phyloP scores from a whole-genome alignment of 2,888 invertebrate genomes.

The Colostygia pectinataria region DNA sequence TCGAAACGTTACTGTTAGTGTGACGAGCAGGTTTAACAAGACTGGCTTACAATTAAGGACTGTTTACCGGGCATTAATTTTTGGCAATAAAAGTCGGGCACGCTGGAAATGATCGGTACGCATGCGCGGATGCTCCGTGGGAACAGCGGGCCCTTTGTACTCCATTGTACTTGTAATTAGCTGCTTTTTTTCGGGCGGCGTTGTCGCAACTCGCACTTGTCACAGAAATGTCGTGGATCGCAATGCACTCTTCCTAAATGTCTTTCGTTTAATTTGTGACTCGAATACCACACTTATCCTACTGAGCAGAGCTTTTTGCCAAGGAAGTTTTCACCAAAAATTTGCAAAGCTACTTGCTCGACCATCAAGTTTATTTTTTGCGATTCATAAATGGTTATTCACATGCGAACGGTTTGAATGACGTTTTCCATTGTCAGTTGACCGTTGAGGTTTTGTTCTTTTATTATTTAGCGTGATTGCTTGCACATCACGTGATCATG shows the following conservation, averaged over 20 bases:
- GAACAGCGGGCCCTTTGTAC: slow-evolving; percentile 78
- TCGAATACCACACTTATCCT: slow-evolving; percentile 59
- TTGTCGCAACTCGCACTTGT: slow-evolving; percentile 69
- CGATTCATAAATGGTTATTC: slow-evolving; percentile 63
- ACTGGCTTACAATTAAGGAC: slow-evolving; percentile 76
- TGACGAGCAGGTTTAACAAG: slow-evolving; percentile 66
- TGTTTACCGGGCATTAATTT: slow-evolving; percentile 82
- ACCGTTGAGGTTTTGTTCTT: slow-evolving; percentile 47
- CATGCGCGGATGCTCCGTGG: slow-evolving; percentile 74
- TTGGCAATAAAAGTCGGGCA: slow-evolving; percentile 82
- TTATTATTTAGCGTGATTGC: slow-evolving; percentile 40
- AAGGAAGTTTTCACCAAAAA: slow-evolving; percentile 35
- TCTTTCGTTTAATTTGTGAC: slow-evolving; percentile 69
- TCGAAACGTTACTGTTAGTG: slow-evolving; percentile 58
- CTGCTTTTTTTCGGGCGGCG: slow-evolving; percentile 59
- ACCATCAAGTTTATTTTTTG: slow-evolving; percentile 57
- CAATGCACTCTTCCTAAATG: slow-evolving; percentile 68
- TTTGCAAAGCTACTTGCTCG: slow-evolving; percentile 45
- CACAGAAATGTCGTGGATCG: slow-evolving; percentile 71
- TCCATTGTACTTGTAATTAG: slow-evolving; percentile 79
- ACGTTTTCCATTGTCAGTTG: slow-evolving; percentile 63
- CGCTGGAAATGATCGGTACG: slow-evolving; percentile 76
- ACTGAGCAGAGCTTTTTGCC: slow-evolving; percentile 39
- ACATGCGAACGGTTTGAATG: slow-evolving; percentile 65
- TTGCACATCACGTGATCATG: slow-evolving; percentile 18